A percentile compares a stretch with the other conserved stretches of the same genome.
Conservation (phyloP, 2,113 vertebrate species). For the Notothenia rossii region DNA sequence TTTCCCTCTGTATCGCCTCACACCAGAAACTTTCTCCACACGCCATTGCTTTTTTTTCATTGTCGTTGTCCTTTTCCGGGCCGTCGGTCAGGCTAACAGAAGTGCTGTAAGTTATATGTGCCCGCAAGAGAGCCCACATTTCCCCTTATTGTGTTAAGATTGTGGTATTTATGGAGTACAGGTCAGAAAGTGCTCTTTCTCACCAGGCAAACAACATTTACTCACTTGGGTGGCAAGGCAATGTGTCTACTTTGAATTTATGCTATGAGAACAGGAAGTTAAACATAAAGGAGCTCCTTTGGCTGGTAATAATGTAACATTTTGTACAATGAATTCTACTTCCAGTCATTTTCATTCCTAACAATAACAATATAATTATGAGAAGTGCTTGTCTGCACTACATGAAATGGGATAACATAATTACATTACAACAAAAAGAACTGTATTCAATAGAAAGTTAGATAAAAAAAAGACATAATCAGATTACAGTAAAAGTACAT, state of each 20-base stretch:
- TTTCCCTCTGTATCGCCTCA: constrained; percentile 18
- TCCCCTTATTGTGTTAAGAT: constrained; percentile 32
- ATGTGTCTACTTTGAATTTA: background rate
- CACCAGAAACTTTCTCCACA: background rate
- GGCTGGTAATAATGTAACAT: background rate
- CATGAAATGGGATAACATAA: too few relatives aligned
- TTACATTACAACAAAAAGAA: too few relatives aligned
- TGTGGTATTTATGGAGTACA: constrained; percentile 39
- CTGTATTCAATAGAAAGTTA: too few relatives aligned
- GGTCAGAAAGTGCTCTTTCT: constrained; percentile 15
- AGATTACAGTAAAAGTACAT: too few relatives aligned
- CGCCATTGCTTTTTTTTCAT: background rate
- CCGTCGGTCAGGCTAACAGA: constrained; percentile 20
- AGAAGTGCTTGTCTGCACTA: too few relatives aligned
- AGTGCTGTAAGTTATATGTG: constrained; percentile 13
- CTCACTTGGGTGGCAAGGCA: background rate
- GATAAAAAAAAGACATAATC: too few relatives aligned
- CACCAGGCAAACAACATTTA: constrained; percentile 4
- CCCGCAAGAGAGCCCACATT: background rate
- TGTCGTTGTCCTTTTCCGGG: constrained; percentile 7
- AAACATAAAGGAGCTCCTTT: background rate
- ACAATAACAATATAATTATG: background rate
- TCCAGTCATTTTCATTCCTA: background rate
- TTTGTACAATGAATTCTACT: background rate
- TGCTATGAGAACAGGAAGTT: background rate